Evolutionary conservation across 2,113 vertebrate genomes (phyloP), one percentile per base, ranked within the genome.

Genomic region (Anarrhichthys ocellatus): DNA sequence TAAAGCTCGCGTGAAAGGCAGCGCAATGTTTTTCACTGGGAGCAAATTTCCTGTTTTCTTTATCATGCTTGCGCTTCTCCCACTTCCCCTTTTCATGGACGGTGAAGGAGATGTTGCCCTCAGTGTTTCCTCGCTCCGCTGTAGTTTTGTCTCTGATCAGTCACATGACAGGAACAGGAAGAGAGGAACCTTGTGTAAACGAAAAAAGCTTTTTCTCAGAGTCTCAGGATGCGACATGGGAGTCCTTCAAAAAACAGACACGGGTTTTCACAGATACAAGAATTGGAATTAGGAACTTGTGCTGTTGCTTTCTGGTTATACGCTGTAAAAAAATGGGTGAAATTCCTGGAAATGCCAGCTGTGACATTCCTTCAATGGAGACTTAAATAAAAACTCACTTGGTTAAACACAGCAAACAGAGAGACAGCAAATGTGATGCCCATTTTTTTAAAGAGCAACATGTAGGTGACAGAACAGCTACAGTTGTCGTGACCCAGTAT

Each of bases 41-140:
- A 83, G 87, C 87, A 85, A 85, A 94, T 92, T 92, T 94, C 94
- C 94, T 94, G 94, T 94, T 95, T 94, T 94, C 83, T 93, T 94
- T 89, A 89, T 89, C 85, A 79, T 58, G 68, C 89, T 89, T 73
- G 40, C 36, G 73, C 76, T 78, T 90, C 91, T 87, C 74, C 83
- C 79, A 62, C 78, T 95, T 94, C 93, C 92, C 80, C 61, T 90
- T 89, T 92, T 90, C 89, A 89, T 87, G 91, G 87, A 93, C 88
- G 80, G 84, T 67, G 63, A 71, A 71, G 76, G 76, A 85, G 87
- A 88, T 84, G 90, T 88, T 93, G 81, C 64, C 32, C 22, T 81
- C 63, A 76, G 71, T 38, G 72, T 81, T 91, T 92, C 79, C 89
- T 87, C 48, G 67, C 82, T 78, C 75, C 82, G 86, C 78, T 71